phyloP scores from a whole-genome alignment of 30 jellyfish, hydroid and myxozoan genomes.

The Haliclystus octoradiatus region DNA sequence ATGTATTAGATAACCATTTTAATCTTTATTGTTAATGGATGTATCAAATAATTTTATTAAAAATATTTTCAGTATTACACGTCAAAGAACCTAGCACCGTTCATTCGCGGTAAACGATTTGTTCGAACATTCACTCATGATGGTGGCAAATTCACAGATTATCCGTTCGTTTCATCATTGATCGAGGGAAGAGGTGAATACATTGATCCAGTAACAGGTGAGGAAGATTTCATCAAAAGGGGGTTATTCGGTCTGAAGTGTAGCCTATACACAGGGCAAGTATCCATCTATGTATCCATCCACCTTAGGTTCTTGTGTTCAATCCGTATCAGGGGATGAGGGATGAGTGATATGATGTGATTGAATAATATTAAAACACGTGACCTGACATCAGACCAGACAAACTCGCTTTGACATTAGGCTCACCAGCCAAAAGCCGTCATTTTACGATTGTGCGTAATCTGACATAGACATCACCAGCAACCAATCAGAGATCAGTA shows the following conservation, averaged over 20 bases:
- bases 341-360: background rate
- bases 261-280: background rate
- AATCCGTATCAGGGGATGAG: no score
- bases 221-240: background rate
- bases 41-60: background rate
- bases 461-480: no score
- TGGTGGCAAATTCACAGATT: slow-evolving; percentile 27
- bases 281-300: background rate
- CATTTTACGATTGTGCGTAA: no score
- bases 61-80: background rate
- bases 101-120: background rate
- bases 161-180: slow-evolving; percentile 12
- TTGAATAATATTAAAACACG: background rate
- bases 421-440: no score
- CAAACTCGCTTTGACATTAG: no score
- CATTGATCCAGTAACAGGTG: slow-evolving; percentile 29
- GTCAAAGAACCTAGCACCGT: background rate
- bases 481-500: no score
- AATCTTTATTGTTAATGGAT: background rate
- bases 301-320: background rate
- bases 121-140: slow-evolving; percentile 13
- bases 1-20: background rate
- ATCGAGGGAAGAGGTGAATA: slow-evolving; percentile 43
- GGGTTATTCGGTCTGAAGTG: background rate
- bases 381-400: background rate